Conservation (phyloP, 2,888 invertebrate species). For the Pherbina coryleti region DNA sequence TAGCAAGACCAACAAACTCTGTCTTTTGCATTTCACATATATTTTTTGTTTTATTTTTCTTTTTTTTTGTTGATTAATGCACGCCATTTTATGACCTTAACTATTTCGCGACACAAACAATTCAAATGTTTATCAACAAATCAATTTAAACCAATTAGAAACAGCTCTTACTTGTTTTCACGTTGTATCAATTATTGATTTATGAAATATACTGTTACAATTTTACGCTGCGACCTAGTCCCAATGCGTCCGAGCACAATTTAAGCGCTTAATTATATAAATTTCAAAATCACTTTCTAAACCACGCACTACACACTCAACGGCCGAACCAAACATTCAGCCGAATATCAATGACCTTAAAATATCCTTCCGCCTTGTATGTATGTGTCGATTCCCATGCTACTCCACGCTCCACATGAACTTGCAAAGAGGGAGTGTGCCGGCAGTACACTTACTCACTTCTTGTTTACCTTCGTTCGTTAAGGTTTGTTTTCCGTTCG, state of each 20-base stretch:
- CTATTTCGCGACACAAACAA: not conserved
- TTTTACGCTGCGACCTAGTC: not conserved
- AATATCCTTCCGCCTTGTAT: slow-evolving; percentile 14
- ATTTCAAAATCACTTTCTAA: slow-evolving; percentile 2
- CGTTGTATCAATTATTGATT: not conserved
- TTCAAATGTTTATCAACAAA: not conserved
- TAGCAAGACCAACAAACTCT: no score
- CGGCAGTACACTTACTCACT: not conserved
- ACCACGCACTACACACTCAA: not conserved
- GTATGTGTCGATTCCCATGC: not conserved
- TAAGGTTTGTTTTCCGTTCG: not conserved
- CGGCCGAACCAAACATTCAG: not conserved
- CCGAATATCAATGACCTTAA: slow-evolving; percentile 17
- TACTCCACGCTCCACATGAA: not conserved
- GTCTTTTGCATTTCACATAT: no score
- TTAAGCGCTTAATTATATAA: not conserved
- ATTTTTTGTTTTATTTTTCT: no score
- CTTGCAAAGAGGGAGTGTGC: not conserved
- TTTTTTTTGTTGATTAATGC: no score
- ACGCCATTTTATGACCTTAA: not conserved
- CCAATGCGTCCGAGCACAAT: not conserved
- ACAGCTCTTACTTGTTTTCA: slow-evolving; percentile 8
- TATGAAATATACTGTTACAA: not conserved
- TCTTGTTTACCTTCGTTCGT: not conserved
- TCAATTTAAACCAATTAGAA: slow-evolving; percentile 1